Evolutionary conservation across 2,888 invertebrate species (phyloP).

Genomic region (Leptodirus hochenwartii): DNA sequence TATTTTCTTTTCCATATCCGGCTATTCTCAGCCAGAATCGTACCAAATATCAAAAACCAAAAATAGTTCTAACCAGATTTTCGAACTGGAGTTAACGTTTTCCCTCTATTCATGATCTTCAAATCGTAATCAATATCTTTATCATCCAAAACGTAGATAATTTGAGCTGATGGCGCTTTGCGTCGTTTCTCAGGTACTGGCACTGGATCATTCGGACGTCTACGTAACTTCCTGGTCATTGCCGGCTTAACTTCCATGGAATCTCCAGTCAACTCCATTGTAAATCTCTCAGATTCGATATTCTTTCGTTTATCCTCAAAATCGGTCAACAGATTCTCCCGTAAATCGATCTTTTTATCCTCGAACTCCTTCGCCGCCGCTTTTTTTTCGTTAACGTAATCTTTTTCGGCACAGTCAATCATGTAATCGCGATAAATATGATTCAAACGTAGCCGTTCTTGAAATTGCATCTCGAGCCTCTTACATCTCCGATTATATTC

Average conservation of each 20-base stretch:
- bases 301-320: conserved; percentile 82
- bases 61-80: too few relatives aligned
- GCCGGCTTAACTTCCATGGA: conserved; percentile 86
- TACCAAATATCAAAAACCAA: too few relatives aligned
- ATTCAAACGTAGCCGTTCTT: conserved; percentile 63
- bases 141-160: conserved; percentile 78
- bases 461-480: conserved; percentile 62
- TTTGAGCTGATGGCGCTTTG: conserved; percentile 64
- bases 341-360: conserved; percentile 81
- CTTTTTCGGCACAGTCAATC: conserved; percentile 72
- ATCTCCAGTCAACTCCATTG: conserved; percentile 80
- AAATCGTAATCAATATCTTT: conserved; percentile 77
- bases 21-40: too few relatives aligned
- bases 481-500: conserved; percentile 71
- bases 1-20: too few relatives aligned
- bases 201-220: conserved; percentile 86
- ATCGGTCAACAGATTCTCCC: conserved; percentile 75
- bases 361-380: conserved; percentile 84
- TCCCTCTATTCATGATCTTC: conserved; percentile 44
- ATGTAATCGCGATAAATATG: conserved; percentile 60
- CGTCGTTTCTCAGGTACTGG: conserved; percentile 78
- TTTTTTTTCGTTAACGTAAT: conserved; percentile 75
- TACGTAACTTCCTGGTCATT: conserved; percentile 81
- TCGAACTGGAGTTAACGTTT: conserved; percentile 21
- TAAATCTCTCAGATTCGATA: conserved; percentile 72